Evolutionary conservation across 2,797 vertebrate species (phyloP).

Genomic region (Martes flavigula): DNA sequence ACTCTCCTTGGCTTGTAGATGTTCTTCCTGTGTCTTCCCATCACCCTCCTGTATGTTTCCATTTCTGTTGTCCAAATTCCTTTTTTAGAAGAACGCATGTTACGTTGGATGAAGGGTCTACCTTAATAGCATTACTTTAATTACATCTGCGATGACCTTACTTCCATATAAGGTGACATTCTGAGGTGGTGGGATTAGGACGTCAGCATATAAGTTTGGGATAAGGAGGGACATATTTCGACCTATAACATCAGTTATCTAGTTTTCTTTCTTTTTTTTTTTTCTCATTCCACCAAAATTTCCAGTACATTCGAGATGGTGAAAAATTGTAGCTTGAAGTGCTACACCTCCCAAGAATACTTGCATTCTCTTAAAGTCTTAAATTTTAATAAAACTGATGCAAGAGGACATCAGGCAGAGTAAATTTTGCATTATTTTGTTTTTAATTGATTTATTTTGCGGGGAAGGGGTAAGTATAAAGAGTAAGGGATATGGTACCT

Average conservation of each 20-base stretch:
- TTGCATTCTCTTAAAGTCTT: not conserved
- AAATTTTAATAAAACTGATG: not conserved
- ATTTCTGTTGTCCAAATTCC: not conserved
- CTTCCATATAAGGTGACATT: not conserved
- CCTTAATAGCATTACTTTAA: not conserved
- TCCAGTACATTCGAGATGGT: not conserved
- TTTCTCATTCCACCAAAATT: not conserved
- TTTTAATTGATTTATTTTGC: not conserved
- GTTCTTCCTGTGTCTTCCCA: not conserved
- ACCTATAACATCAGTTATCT: not conserved
- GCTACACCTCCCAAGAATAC: not conserved
- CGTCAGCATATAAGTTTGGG: not conserved
- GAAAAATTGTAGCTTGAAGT: not conserved
- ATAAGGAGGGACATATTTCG: not conserved
- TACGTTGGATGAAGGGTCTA: not conserved
- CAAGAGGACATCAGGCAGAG: not conserved
- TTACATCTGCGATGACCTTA: not conserved
- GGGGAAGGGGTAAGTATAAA: not conserved
- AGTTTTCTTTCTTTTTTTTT: not conserved
- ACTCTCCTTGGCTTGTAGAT: not conserved
- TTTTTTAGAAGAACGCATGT: not conserved
- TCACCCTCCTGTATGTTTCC: not conserved
- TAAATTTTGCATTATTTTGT: not conserved
- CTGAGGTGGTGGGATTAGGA: not conserved
- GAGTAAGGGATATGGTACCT: not conserved